Conservation (phyloP, 2,797 vertebrate genomes). For the Buceros bicornis region DNA sequence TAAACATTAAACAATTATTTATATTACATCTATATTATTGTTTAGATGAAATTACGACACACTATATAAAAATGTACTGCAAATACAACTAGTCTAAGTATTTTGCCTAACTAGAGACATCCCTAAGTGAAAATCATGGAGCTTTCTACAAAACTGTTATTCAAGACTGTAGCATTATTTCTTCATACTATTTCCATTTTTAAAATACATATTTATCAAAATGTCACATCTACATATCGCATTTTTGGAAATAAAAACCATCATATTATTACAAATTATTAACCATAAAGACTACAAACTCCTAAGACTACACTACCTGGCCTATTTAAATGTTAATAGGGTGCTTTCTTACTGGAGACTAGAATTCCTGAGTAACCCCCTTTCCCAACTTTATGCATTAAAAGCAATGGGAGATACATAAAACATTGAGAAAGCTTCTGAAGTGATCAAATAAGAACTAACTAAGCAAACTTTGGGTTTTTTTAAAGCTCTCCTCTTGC, state of each 20-base stretch:
- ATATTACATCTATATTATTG: not conserved
- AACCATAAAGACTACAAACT: not conserved
- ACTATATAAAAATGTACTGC: not conserved
- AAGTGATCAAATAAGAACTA: conserved; percentile 82
- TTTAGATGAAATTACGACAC: not conserved
- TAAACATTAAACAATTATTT: not conserved
- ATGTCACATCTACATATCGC: not conserved
- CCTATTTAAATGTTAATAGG: conserved; percentile 37
- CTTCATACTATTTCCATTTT: not conserved
- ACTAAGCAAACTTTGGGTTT: conserved; percentile 80
- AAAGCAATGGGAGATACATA: conserved; percentile 84
- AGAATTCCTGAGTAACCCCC: conserved; percentile 33
- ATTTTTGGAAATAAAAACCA: not conserved
- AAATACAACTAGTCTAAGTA: not conserved
- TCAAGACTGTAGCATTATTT: not conserved
- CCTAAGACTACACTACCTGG: not conserved
- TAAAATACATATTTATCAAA: not conserved
- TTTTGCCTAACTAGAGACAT: not conserved
- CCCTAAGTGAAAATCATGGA: not conserved
- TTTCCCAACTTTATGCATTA: conserved; percentile 71
- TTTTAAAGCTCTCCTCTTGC: conserved; percentile 80
- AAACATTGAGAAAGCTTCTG: conserved; percentile 85
- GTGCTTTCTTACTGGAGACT: conserved; percentile 40
- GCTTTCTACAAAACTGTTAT: not conserved
- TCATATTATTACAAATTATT: not conserved